Base-by-base conservation (phyloP, 1,140 invertebrate species). In the Drosophila murphyi region DNA sequence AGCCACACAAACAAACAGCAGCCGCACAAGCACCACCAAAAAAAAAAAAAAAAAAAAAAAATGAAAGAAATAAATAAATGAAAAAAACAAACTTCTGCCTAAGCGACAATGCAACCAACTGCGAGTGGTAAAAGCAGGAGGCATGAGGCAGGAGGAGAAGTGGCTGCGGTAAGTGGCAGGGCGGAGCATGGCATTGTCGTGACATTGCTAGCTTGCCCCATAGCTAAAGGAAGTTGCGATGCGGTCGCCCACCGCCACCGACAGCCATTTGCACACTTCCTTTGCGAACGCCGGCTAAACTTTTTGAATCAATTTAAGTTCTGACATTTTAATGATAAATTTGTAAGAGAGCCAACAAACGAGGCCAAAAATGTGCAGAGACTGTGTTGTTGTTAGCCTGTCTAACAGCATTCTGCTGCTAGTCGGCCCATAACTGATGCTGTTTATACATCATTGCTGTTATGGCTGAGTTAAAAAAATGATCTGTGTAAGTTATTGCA, bases 281-380 rank as follows among this genome's bases (percentile, higher is more conserved):
- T 20, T 20, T 29, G 5, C 50, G 32, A 54, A 20, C 8, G 29
- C 52, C 28, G 68, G 56, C 69, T 62, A 78, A 89, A 89, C 68
- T 88, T 89, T 87, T 89, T 89, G 80, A 89, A 85, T 89, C 85
- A 89, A 89, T 89, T 89, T 89, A 89, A 89, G 85, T 89, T 89
- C 88, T 89, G 85, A 89, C 85, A 89, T 89, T 89, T 89, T 89
- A 89, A 89, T 89, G 85, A 89, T 89, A 89, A 89, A 89, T 89
- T 85, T 89, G 85, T 89, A 88, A 78, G 70, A 77, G 77, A 76
- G 67, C 29, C 39, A 61, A 48, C 55, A 82, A 82, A 62, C 47
- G 71, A 64, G 76, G 55, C 69, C 71, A 78, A 61, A 80, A 88
- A 87, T 80, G 72, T 51, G 54, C 39, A 34, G 47, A 50, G 31